Base-by-base conservation (phyloP, 2,113 vertebrate genomes). In the Fukomys damarensis region DNA sequence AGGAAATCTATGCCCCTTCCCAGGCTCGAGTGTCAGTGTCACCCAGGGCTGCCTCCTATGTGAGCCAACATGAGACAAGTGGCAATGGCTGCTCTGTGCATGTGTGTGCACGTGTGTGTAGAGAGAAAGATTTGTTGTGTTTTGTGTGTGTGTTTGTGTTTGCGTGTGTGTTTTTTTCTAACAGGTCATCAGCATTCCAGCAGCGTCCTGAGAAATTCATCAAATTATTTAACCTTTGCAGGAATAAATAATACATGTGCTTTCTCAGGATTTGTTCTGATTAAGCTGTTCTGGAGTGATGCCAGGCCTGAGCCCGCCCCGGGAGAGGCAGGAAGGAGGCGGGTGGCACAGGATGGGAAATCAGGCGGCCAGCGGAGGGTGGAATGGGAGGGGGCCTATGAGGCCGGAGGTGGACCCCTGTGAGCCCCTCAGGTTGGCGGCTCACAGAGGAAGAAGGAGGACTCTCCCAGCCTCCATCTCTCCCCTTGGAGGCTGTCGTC, bases 181-280 rank as follows among this genome's bases (percentile, higher is more conserved):
- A 95, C 92, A 97, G 97, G 96, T 95, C 91, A 98, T 98, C 97
- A 98, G 98, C 97, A 98, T 98, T 97, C 98, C 0, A 54, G 88
- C 96, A 96, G 96, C 98, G 77, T 97, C 97, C 98, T 97, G 83
- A 95, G 97, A 98, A 98, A 97, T 98, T 98, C 98, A 98, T 98
- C 98, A 98, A 98, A 98, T 98, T 98, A 98, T 98, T 98, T 98
- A 98, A 98, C 98, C 98, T 98, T 98, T 98, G 98, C 98, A 85
- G 88, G 97, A 98, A 98, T 98, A 97, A 98, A 98, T 98, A 98
- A 98, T 98, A 98, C 97, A 98, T 98, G 98, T 95, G 98, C 97
- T 97, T 98, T 98, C 97, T 98, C 95, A 94, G 98, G 98, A 97
- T 98, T 98, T 98, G 97, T 98, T 97, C 97, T 98, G 97, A 98